Conservation (phyloP, 2,113 vertebrate species). For the Turdus rufiventris region DNA sequence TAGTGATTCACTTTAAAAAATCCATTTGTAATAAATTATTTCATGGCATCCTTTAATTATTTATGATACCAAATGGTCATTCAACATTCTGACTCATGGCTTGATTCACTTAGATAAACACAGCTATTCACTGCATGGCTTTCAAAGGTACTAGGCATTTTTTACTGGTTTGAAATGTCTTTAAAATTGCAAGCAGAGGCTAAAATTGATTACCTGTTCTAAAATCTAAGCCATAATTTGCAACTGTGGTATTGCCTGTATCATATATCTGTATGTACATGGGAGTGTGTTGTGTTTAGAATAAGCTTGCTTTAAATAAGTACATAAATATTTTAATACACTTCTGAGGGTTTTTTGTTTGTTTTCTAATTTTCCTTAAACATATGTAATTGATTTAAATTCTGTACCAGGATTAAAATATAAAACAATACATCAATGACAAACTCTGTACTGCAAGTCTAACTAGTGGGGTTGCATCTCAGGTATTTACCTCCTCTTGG, state of each 20-base stretch:
- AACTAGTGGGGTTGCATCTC: neutral
- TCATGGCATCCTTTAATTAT: conserved; percentile 35
- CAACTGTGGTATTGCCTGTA: neutral
- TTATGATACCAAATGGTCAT: conserved; percentile 15
- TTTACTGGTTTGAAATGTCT: neutral
- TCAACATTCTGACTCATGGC: neutral
- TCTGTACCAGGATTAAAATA: neutral
- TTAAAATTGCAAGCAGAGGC: neutral
- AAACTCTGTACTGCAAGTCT: neutral
- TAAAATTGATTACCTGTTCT: neutral
- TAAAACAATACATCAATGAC: neutral
- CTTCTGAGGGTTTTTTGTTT: neutral
- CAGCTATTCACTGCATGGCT: neutral
- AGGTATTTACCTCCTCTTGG: neutral
- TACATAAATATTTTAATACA: neutral
- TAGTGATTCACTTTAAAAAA: conserved; percentile 28
- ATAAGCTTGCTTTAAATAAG: neutral
- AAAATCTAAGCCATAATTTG: neutral
- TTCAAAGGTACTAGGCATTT: neutral
- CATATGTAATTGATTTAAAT: neutral
- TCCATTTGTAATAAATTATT: conserved; percentile 60
- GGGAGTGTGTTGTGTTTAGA: neutral
- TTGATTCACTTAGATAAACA: conserved; percentile 21
- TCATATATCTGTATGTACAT: too few relatives aligned
- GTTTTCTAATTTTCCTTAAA: neutral